Evolutionary conservation across 2,113 vertebrate genomes (phyloP).

Genomic region (Silurus glanis): DNA sequence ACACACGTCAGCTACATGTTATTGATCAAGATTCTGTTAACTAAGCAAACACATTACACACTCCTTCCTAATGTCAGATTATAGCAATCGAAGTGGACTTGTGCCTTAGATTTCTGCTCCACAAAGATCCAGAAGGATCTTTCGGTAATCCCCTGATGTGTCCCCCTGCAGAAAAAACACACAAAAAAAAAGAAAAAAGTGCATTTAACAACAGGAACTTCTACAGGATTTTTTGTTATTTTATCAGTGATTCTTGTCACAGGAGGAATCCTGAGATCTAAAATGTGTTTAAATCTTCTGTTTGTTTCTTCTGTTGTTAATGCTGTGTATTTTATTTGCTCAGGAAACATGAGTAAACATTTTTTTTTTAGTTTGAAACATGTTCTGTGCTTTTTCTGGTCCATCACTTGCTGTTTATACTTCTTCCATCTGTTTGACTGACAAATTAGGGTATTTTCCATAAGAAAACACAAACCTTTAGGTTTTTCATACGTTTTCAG

Average conservation of each 20-base stretch:
- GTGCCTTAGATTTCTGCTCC: conserved; percentile 78
- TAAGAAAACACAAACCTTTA: background rate
- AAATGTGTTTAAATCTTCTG: background rate
- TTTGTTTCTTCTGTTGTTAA: background rate
- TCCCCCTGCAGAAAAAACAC: conserved; percentile 77
- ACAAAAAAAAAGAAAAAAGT: too few relatives aligned
- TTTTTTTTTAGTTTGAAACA: background rate
- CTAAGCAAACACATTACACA: background rate
- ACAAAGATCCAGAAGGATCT: conserved; percentile 86
- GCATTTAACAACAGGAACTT: conserved; percentile 8
- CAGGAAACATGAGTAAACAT: background rate
- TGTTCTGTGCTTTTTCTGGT: background rate
- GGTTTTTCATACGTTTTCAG: background rate
- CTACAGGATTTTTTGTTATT: background rate
- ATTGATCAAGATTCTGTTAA: background rate
- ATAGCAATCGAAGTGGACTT: background rate
- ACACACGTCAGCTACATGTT: background rate
- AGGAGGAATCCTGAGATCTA: background rate
- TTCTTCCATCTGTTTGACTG: background rate
- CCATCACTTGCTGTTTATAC: background rate
- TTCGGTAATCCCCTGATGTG: conserved; percentile 92
- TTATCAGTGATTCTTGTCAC: background rate
- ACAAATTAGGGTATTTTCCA: background rate
- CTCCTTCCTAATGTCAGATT: background rate
- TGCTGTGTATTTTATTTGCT: background rate